Evolutionary conservation across 2,888 invertebrate genomes (phyloP).

Genomic region (Diplazon laetatorius): DNA sequence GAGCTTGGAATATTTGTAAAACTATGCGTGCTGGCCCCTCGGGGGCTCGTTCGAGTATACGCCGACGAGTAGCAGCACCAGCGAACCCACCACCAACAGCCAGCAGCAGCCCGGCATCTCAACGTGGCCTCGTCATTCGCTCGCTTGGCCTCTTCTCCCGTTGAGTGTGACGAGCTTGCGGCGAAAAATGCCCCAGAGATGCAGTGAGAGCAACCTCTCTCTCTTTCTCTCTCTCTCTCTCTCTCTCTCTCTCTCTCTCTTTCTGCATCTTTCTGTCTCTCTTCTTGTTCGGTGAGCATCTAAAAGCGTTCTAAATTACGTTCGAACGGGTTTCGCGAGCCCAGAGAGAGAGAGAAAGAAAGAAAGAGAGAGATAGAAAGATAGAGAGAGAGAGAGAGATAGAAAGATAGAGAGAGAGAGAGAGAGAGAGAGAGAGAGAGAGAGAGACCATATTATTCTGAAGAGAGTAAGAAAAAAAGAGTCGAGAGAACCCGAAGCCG

Average conservation of each 20-base stretch:
- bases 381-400: no score
- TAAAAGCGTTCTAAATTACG: slow-evolving; percentile 74
- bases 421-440: no score
- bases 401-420: no score
- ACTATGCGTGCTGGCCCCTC: slow-evolving; percentile 76
- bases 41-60: slow-evolving; percentile 56
- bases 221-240: slow-evolving; percentile 1
- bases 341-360: slow-evolving; percentile 42
- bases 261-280: slow-evolving; percentile 4
- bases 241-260: slow-evolving; percentile 7
- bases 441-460: slow-evolving; percentile 56
- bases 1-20: slow-evolving; percentile 77
- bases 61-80: slow-evolving; percentile 14
- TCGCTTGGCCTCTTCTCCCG: slow-evolving; percentile 33
- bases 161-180: slow-evolving; percentile 74
- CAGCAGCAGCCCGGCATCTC: slow-evolving; percentile 12
- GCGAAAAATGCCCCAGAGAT: slow-evolving; percentile 75
- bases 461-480: slow-evolving; percentile 52
- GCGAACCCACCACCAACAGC: not conserved
- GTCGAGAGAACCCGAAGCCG: slow-evolving; percentile 38
- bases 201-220: slow-evolving; percentile 48
- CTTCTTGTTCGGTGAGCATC: slow-evolving; percentile 51
- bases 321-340: slow-evolving; percentile 60
- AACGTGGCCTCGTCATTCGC: slow-evolving; percentile 36
- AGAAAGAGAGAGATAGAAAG: no score